phyloP scores from a whole-genome alignment of 2,888 invertebrate species.

The Drosophila robusta region DNA sequence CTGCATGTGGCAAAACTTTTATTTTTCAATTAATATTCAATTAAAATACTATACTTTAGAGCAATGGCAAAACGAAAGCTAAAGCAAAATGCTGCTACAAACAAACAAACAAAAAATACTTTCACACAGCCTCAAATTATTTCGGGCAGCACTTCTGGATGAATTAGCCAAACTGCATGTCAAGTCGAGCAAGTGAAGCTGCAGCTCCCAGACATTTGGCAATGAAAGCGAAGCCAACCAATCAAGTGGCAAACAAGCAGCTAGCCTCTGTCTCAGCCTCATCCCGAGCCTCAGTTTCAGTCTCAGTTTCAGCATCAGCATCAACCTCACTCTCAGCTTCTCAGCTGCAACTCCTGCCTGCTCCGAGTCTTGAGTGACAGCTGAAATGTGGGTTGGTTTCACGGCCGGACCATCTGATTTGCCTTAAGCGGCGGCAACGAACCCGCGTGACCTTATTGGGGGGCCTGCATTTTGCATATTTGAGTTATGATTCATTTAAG shows the following conservation, averaged over 20 bases:
- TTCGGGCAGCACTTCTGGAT: conserved; percentile 77
- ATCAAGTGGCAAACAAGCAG: conserved; percentile 74
- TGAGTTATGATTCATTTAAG: conserved; percentile 46
- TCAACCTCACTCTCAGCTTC: conserved; percentile 34
- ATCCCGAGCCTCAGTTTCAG: conserved; percentile 22
- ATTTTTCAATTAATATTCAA: conserved; percentile 78
- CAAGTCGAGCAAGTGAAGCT: conserved; percentile 64
- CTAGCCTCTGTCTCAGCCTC: conserved; percentile 32
- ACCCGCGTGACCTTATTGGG: conserved; percentile 74
- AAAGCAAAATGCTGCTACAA: conserved; percentile 23
- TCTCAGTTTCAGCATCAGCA: conserved; percentile 11
- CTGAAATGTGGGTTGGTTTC: conserved; percentile 68
- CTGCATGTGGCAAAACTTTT: conserved; percentile 64
- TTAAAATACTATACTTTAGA: conserved; percentile 59
- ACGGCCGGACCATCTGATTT: conserved; percentile 58
- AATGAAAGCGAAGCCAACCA: conserved; percentile 71
- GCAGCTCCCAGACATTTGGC: conserved; percentile 60
- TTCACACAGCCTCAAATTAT: conserved; percentile 75
- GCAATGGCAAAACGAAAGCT: conserved; percentile 49
- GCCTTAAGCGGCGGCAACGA: conserved; percentile 49
- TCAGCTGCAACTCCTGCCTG: conserved; percentile 35
- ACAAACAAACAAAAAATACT: conserved; percentile 51
- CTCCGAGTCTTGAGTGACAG: conserved; percentile 57
- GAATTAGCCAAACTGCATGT: conserved; percentile 77
- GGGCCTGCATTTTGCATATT: conserved; percentile 40